Evolutionary conservation across 2,888 invertebrate genomes (phyloP), one percentile per base, ranked within the genome.

Genomic region (Endotricha flammealis): DNA sequence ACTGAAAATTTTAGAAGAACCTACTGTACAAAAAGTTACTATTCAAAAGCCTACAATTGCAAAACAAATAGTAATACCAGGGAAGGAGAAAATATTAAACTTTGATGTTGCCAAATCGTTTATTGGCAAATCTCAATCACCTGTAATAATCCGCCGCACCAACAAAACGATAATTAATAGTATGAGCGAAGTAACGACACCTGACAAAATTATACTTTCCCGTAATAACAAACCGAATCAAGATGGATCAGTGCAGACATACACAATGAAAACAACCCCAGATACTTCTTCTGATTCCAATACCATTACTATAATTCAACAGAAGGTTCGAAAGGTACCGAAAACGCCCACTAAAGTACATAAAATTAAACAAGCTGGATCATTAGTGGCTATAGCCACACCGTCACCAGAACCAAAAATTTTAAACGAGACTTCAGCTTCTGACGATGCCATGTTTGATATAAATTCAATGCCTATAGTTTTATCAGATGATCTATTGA

Each of bases 381-480:
- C 20, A 8, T 4, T 20, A 20, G 20, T 20, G 20, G 6, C 20
- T 8, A 53, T 81, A n/a, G 55, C 74, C 6, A 44, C 69, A n/a
- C 55, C 67, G 6, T 41, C 64, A 7, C 63, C 52, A 42, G 72
- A 78, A 30, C 42, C 47, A 9, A 82, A 75, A 50, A 42, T 52
- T 12, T 37, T 49, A 2, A 60, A 52, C 12, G 58, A 57, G 30
- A 34, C 58, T 0, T 30, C 50, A 24, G 20, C 50, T 1, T 38
- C 63, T 8, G 88, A 89, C 43, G 87, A 87, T 34, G 62, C 79
- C 38, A 72, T 90, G 44, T 90, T 93, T 46, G 93, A 93, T 62
- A 93, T 93, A 20, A 91, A 91, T 65, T 92, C 92, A 1, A 92
- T 93, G 91, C 93, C 93, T 1, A 91, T 93, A 43, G 91, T 93